Evolutionary conservation across 2,113 vertebrate genomes (phyloP).

Genomic region (Malurus alboscapulatus): DNA sequence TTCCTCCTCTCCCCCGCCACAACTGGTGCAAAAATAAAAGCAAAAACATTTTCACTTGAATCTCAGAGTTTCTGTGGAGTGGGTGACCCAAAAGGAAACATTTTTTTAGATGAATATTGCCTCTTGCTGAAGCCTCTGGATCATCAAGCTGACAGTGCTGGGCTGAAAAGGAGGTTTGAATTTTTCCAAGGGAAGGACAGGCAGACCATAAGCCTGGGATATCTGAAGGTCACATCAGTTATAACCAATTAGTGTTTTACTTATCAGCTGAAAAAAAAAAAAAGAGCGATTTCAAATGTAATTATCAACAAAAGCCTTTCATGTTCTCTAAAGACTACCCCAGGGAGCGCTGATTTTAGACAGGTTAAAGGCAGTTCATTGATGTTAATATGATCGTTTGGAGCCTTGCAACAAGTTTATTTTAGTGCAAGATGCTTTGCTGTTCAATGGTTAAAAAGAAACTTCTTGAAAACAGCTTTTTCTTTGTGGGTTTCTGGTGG

Average conservation of each 20-base stretch:
- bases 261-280: background rate
- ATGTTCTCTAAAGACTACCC: background rate
- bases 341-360: constrained; percentile 3
- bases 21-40: background rate
- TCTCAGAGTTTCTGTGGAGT: background rate
- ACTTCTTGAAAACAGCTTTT: constrained; percentile 45
- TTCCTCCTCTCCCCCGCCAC: background rate
- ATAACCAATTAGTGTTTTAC: background rate
- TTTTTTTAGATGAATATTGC: background rate
- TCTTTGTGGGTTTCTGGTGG: constrained; percentile 5
- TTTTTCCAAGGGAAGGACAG: background rate
- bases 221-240: background rate
- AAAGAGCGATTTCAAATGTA: background rate
- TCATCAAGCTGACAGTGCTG: background rate
- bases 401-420: background rate
- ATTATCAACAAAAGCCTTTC: constrained; percentile 2
- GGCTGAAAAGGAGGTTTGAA: background rate
- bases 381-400: background rate
- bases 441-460: constrained; percentile 21
- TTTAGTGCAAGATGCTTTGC: constrained; percentile 2
- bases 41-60: background rate
- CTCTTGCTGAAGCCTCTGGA: background rate
- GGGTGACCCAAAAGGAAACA: background rate
- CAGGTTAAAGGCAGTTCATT: background rate
- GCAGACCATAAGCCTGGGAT: background rate